These are phyloP conservation scores for Ianthella basta DNA, from an alignment of 37 sponge, comb jelly and placozoan species.

Conservation along the genomic window DNA sequence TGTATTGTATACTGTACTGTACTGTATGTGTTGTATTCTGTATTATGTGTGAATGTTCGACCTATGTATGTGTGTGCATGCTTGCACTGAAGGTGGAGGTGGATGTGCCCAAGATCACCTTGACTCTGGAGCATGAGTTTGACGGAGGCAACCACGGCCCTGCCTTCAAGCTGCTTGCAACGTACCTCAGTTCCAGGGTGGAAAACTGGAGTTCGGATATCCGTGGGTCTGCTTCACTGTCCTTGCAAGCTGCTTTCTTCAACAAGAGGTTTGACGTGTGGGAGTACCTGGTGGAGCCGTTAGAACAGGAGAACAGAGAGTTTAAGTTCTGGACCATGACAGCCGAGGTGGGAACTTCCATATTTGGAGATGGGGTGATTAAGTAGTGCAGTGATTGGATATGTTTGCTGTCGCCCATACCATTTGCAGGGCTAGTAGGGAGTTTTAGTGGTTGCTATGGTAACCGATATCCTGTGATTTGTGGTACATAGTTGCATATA, in stretches of 20 bases:
- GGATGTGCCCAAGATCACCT: background rate
- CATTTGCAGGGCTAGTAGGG: no score
- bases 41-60: no score
- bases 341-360: conserved; percentile 9
- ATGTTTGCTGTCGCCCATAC: no score
- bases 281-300: conserved; percentile 77
- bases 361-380: no score
- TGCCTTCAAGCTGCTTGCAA: conserved; percentile 4
- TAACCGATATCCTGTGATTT: no score
- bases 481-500: no score
- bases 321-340: background rate
- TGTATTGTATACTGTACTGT: no score
- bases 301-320: conserved; percentile 4
- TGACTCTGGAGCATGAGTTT: background rate
- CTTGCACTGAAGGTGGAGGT: background rate
- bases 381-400: no score
- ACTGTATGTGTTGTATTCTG: no score
- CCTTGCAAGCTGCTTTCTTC: conserved; percentile 57
- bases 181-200: background rate
- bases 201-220: conserved; percentile 20
- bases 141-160: background rate
- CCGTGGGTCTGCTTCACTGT: background rate
- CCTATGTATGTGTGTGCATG: background rate
- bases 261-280: conserved; percentile 43
- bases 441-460: no score